Base-by-base conservation (phyloP, 2,888 invertebrate species). In the Ecliptopera silaceata region DNA sequence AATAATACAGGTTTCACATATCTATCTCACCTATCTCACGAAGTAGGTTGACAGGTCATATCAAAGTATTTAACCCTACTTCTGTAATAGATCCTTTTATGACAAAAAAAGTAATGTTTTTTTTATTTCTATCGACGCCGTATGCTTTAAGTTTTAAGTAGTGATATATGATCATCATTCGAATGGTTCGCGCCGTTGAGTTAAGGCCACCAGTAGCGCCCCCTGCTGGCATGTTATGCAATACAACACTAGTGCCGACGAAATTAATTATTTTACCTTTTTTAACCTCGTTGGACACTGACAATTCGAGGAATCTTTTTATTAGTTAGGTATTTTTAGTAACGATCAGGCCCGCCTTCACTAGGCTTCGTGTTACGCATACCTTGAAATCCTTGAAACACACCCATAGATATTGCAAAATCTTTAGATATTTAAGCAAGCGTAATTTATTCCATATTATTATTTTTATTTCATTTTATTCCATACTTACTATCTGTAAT, bases 181-280 rank as follows among this genome's bases (percentile, higher is more conserved):
- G 64, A 56, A 63, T 59, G 67, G 61, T 71, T 71, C 41, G 47
- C 61, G 57, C 59, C 70, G 58, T 56, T 83, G 80, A 82, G 81
- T 80, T 80, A 80, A 70, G 72, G 71, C 74, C 75, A 66, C 79
- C 87, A 71, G 90, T 90, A 89, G 90, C 88, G 79, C 83, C 88
- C 82, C 90, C 88, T 74, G 86, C 82, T 71, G 88, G 48, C 69
- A 64, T 70, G 84, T 79, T 83, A 88, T 82, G 82, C 77, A 80
- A 79, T 79, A 84, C 86, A 79, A 86, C 84, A 84, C 83, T 81
- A 74, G 68, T 73, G 78, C 79, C 82, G 82, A 80, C 79, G 66
- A 75, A 74, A 77, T 71, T 69, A 68, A 69, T 72, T 71, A 69
- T 71, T 71, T 70, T 65, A 65, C 63, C 65, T 69, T 67, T n/a